phyloP scores from a whole-genome alignment of 1,140 invertebrate species.

The Pogonomyrmex barbatus region DNA sequence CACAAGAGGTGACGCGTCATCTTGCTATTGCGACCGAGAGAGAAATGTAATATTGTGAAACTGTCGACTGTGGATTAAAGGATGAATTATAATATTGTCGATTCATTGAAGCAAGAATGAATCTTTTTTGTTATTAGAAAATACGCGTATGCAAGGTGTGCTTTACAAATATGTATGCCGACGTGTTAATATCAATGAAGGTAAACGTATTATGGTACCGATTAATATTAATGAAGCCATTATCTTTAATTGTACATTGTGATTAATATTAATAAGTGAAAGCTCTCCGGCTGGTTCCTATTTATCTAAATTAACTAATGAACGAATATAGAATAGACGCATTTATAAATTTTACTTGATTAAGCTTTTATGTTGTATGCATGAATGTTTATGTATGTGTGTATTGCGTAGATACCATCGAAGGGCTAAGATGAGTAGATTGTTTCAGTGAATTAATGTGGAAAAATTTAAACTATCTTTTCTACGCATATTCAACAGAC shows the following conservation, averaged over 20 bases:
- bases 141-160: background rate
- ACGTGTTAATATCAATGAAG: slow-evolving; percentile 42
- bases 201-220: slow-evolving; percentile 43
- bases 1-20: slow-evolving; percentile 34
- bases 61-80: slow-evolving; percentile 28
- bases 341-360: slow-evolving; percentile 55
- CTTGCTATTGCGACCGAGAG: slow-evolving; percentile 1
- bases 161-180: background rate
- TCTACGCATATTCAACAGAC: background rate
- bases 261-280: slow-evolving; percentile 70
- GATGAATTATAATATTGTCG: slow-evolving; percentile 33
- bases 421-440: background rate
- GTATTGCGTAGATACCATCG: slow-evolving; percentile 7
- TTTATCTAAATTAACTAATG: slow-evolving; percentile 47
- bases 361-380: slow-evolving; percentile 1
- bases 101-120: background rate
- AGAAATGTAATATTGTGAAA: slow-evolving; percentile 12
- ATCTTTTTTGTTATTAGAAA: slow-evolving; percentile 11
- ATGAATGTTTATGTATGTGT: background rate
- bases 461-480: slow-evolving; percentile 14
- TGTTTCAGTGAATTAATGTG: background rate
- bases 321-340: slow-evolving; percentile 40
- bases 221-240: slow-evolving; percentile 67
- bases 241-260: slow-evolving; percentile 61
- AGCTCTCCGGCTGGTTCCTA: slow-evolving; percentile 39